Evolutionary conservation across 2,888 invertebrate genomes (phyloP), one percentile per base, ranked within the genome.

Genomic region (Heteropelma amictum): DNA sequence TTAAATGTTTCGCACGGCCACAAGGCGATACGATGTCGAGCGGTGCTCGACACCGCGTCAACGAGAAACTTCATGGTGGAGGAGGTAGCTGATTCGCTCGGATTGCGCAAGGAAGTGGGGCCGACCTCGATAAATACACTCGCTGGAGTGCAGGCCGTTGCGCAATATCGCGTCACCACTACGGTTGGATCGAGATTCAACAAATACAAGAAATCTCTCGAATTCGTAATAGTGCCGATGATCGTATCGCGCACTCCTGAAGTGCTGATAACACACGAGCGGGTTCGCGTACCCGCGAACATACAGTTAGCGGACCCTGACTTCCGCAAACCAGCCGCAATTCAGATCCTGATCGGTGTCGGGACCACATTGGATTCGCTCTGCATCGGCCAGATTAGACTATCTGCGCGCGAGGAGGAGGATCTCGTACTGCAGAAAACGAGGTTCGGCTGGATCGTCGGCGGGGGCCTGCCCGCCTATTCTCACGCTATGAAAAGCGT

Each of bases 361-460:
- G 72, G 65, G 0, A n/a, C 53, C 0, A 10, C 53, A 3, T 7
- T 54, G 8, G n/a, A 3, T 3, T 1, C 23, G 1, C 40, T 77
- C 1, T 72, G 42, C 12, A 35, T 68, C 2, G 77, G 74, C 1
- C 72, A 75, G 19, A 64, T 72, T 1, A 53, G 53, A n/a, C 21
- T 75, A 0, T 54, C 71, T 1, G 54, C 30, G 1, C 8, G 19
- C 7, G 19, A 53, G 1, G 38, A 23, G 0, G 64, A 60, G 8
- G 75, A 76, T 0, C 17, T 76, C 0, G 19, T 23, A 12, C 17
- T 76, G 0, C 76, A 77, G 28, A 69, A 74, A 21, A 72, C 77
- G 1, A 56, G 51, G 45, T 49, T 77, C 1, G 77, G 78, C 21
- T 78, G 78, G 78, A 33, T 78, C 12, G 45, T 78, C 45, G 76